These are phyloP conservation scores for Sphinx pinastri DNA, from an alignment of 2,888 invertebrate species.

Conservation along the genomic window DNA sequence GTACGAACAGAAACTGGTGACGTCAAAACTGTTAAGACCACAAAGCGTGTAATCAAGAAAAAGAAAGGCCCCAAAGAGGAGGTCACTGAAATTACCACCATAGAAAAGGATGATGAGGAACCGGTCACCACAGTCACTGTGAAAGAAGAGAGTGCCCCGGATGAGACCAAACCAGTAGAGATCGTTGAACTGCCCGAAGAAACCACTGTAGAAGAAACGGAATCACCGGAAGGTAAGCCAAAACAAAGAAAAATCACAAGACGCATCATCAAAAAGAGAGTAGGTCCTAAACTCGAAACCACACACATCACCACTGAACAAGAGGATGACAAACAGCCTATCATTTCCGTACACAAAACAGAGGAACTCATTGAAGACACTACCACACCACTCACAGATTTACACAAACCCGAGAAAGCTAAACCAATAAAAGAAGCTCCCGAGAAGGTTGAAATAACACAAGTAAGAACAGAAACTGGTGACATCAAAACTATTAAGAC, in stretches of 20 bases:
- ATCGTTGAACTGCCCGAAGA: slow-evolving; percentile 52
- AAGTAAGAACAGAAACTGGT: not conserved
- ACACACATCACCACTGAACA: slow-evolving; percentile 38
- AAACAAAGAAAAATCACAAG: slow-evolving; percentile 51
- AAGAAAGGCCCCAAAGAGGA: not conserved
- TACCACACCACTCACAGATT: not conserved
- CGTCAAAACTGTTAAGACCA: not conserved
- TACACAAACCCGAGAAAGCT: not conserved
- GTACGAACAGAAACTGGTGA: not conserved
- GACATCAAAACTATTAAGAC: not conserved
- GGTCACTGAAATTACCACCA: not conserved
- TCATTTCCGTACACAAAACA: slow-evolving; percentile 47
- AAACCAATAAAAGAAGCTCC: not conserved
- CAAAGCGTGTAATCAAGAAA: not conserved
- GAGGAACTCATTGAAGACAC: slow-evolving; percentile 39
- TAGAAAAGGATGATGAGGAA: not conserved
- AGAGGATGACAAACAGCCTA: slow-evolving; percentile 33
- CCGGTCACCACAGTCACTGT: not conserved
- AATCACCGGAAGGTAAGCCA: slow-evolving; percentile 47
- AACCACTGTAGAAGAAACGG: slow-evolving; percentile 42
- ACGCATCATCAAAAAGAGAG: slow-evolving; percentile 45
- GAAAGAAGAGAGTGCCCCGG: slow-evolving; percentile 2
- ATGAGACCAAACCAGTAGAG: slow-evolving; percentile 35
- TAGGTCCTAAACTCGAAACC: slow-evolving; percentile 46
- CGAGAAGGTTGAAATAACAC: not conserved